A percentile compares a stretch with the other conserved stretches of the same genome.
phyloP scores from a whole-genome alignment of 2,888 invertebrate species.

The Corbicula japonica region DNA sequence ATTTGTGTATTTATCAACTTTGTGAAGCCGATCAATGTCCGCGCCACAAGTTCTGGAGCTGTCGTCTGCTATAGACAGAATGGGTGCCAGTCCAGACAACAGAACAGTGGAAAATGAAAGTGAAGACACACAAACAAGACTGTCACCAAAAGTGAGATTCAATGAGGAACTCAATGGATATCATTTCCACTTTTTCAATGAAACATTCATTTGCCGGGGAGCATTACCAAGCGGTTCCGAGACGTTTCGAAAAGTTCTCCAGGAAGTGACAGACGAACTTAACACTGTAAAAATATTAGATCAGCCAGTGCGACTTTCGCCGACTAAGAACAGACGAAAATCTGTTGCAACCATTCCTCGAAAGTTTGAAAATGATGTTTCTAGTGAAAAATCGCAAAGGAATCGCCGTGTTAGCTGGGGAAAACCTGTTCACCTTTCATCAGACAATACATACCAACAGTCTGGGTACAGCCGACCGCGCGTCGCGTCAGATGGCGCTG shows the following conservation, averaged over 20 bases:
- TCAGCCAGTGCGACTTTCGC: background rate
- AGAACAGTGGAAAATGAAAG: background rate
- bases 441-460: background rate
- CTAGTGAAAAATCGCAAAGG: background rate
- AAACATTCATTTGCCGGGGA: constrained; percentile 37
- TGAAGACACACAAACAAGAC: background rate
- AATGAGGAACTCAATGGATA: constrained; percentile 42
- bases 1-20: too few species aligned
- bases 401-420: constrained; percentile 33
- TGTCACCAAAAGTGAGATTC: constrained; percentile 32
- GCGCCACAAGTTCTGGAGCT: background rate
- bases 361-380: background rate
- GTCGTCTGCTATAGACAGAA: constrained; percentile 14
- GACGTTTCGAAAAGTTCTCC: constrained; percentile 46
- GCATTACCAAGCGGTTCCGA: constrained; percentile 45
- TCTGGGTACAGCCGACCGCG: constrained; percentile 18
- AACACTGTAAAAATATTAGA: constrained; percentile 23
- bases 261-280: constrained; percentile 44
- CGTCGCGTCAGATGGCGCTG: constrained; percentile 33
- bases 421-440: background rate
- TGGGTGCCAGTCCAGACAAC: constrained; percentile 17
- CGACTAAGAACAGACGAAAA: constrained; percentile 9
- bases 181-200: constrained; percentile 33
- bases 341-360: constrained; percentile 9
- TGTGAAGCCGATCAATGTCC: too few species aligned